Evolutionary conservation across 2,797 vertebrate species (phyloP), one percentile per base, ranked within the genome.

Genomic region (Chaunax sp.): DNA sequence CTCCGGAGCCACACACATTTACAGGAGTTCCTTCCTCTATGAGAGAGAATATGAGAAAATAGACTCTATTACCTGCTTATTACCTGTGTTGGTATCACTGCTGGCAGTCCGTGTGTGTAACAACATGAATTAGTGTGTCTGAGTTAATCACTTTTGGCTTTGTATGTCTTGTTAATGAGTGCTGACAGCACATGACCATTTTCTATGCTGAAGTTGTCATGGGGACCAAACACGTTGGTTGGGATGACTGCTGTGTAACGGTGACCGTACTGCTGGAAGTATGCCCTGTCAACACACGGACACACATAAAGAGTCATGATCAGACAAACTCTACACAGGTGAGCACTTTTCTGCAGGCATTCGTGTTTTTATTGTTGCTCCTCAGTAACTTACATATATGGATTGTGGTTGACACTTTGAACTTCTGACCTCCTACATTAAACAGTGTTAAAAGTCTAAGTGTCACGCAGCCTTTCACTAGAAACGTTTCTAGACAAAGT

Each of bases 181-280:
- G 95, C 95, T 0, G 95, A 95, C 28, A 97, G 71, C 56, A 97
- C 95, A 0, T 97, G 96, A 1, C 93, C 95, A 0, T 96, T 94
- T 54, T 95, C 95, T 0, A 95, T 94, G 89, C 69, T 96, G 91
- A 94, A 97, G 92, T 97, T 97, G 90, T 96, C 95, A 0, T 94
- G 72, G 0, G 95, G 95, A 0, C 95, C 95, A 0, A 96, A 96
- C 64, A 97, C 93, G 0, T 96, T 96, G 66, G 96, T 96, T 37
- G 94, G 95, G 68, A 97, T 96, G 77, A 96, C 93, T 0, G 95
- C 90, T 0, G 95, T 97, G 92, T 95, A 96, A 13, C 56, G 74
- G 5, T 86, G 89, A 43, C 94, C 94, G 0, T 95, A 81, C 80
- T 96, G 95, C 82, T 95, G 87, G 0, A 91, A 94, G 70, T 95